These are phyloP conservation scores for Drosophila planitibia DNA, from an alignment of 2,888 invertebrate species.

Conservation along the genomic window DNA sequence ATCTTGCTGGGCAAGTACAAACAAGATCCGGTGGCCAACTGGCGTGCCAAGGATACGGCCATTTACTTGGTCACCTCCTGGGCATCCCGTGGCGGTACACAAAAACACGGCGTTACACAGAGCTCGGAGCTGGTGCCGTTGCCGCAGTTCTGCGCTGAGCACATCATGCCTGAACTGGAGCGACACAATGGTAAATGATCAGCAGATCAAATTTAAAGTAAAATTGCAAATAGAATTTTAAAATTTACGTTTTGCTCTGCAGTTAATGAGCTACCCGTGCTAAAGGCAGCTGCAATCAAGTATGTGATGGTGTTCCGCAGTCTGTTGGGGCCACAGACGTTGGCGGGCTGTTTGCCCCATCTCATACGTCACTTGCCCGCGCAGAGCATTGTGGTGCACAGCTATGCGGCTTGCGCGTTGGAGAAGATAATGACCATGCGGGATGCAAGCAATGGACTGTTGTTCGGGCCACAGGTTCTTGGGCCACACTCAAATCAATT, in stretches of 20 bases:
- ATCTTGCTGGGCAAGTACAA: constrained; percentile 89
- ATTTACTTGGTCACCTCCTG: constrained; percentile 98
- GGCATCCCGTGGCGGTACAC: constrained; percentile 94
- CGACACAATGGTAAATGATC: constrained; percentile 88
- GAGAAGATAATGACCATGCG: constrained; percentile 94
- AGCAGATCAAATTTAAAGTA: background rate
- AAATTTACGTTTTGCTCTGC: constrained; percentile 36
- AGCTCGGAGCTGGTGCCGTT: constrained; percentile 96
- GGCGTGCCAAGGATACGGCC: constrained; percentile 98
- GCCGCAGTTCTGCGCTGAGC: constrained; percentile 93
- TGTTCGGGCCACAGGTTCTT: constrained; percentile 88
- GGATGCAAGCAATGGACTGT: constrained; percentile 86
- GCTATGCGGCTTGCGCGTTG: constrained; percentile 96
- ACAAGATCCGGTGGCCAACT: constrained; percentile 91
- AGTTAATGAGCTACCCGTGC: constrained; percentile 95
- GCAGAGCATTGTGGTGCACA: constrained; percentile 94
- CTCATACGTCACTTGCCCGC: constrained; percentile 92
- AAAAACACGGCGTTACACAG: constrained; percentile 95
- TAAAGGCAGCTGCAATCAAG: constrained; percentile 98
- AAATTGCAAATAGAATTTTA: background rate
- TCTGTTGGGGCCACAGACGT: constrained; percentile 92
- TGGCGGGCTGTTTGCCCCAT: constrained; percentile 91
- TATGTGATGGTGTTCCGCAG: constrained; percentile 98
- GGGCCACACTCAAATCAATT: constrained; percentile 89
- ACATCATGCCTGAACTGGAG: constrained; percentile 94